Evolutionary conservation across 2,888 invertebrate genomes (phyloP), one percentile per base, ranked within the genome.

Genomic region (Hoplodrina blanda): DNA sequence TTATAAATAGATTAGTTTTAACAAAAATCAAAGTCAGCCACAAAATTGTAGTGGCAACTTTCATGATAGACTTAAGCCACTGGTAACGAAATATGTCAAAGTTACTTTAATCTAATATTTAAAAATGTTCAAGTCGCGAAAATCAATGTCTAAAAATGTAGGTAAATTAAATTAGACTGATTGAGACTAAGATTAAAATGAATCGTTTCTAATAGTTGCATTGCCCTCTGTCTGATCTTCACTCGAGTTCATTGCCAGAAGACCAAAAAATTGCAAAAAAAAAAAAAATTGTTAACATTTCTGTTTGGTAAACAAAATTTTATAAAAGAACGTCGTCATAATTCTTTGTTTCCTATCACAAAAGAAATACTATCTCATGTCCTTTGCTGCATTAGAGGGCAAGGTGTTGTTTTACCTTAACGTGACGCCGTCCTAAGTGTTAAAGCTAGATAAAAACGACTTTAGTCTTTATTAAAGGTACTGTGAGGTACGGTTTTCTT

Each of bases 381-480:
- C 69, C 69, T 76, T 19, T 19, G 50, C 25, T 15, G 30, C 17
- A 33, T 33, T 50, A 50, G 33, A 73, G 53, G 69, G 4, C 69
- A 20, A 25, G 44, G 52, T 68, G 69, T 68, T 49, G 7, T 17
- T 59, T 75, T 52, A 72, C 50, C 41, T 25, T 33, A 33, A 44
- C 11, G 49, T 41, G 49, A 10, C 49, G 55, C 10, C 19, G 52
- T 8, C 13, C 19, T 49, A 52, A 61, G 15, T 72, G 19, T 30
- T 54, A 13, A 53, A 13, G 4, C 19, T 37, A 49, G 37, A 33
- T 69, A 37, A 49, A 68, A 53, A 37, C 4, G 3, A 19, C 25
- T 60, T 0, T 5, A 30, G 25, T n/a, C 30, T 49, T 49, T 49
- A 50, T 50, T 50, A n/a, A 13, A 49, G 4, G 17, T 17, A 49